These are phyloP conservation scores for Xestobium rufovillosum DNA, from an alignment of 2,888 invertebrate species.

Conservation along the genomic window DNA sequence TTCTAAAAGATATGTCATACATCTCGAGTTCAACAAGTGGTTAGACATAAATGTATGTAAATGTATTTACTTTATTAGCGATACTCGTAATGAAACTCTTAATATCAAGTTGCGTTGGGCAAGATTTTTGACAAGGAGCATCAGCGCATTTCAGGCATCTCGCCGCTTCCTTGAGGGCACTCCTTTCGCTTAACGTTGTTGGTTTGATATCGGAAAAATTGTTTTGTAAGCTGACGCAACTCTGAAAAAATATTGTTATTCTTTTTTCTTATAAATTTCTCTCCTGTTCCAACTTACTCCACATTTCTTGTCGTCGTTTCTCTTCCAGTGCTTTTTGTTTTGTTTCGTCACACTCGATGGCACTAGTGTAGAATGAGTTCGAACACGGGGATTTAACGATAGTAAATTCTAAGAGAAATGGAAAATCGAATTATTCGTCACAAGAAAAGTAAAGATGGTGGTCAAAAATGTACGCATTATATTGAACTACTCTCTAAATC, in stretches of 20 bases:
- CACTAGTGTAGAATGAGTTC: conserved; percentile 67
- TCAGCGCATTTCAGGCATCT: conserved; percentile 89
- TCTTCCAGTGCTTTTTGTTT: conserved; percentile 91
- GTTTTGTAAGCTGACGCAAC: conserved; percentile 63
- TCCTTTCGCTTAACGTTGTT: conserved; percentile 93
- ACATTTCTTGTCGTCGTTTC: conserved; percentile 80
- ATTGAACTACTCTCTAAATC: too few relatives aligned
- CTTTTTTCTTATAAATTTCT: too few relatives aligned
- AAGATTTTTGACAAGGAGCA: conserved; percentile 97
- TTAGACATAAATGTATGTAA: too few relatives aligned
- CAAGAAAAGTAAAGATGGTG: too few relatives aligned
- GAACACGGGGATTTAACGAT: conserved; percentile 75
- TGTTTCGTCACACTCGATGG: conserved; percentile 79
- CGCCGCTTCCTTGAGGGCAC: conserved; percentile 82
- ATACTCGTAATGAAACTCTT: conserved; percentile 97
- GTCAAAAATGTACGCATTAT: too few relatives aligned
- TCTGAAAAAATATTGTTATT: conserved; percentile 49
- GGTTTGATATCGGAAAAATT: conserved; percentile 97
- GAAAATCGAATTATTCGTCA: too few relatives aligned
- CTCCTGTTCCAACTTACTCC: conserved; percentile 52
- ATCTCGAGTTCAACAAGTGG: too few relatives aligned
- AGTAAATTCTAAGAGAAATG: conserved; percentile 69
- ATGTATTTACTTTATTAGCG: conserved; percentile 75
- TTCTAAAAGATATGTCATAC: conserved; percentile 66
- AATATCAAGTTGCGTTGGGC: conserved; percentile 95